Conservation (phyloP, 2,797 vertebrate species). For the Neosilurus mollespiculum region DNA sequence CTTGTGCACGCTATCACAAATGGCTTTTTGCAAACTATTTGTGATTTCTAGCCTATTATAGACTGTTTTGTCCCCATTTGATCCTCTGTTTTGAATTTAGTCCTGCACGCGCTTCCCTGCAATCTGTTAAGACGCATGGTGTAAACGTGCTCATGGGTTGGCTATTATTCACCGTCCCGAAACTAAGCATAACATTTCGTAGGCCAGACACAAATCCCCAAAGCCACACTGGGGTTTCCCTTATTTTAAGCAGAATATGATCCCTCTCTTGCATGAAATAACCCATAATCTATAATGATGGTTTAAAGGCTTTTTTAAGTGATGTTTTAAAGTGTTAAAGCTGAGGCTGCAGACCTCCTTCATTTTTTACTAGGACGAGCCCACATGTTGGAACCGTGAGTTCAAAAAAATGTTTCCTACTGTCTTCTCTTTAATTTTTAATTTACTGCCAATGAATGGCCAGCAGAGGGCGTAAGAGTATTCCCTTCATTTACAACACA, state of each 20-base stretch:
- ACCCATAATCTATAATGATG: slow-evolving; percentile 23
- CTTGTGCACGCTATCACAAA: background rate
- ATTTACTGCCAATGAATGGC: background rate
- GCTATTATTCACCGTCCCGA: slow-evolving; percentile 22
- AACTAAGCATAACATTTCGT: slow-evolving; percentile 23
- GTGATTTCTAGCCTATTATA: background rate
- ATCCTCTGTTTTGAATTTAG: slow-evolving; percentile 10
- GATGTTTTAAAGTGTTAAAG: slow-evolving; percentile 16
- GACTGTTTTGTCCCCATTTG: background rate
- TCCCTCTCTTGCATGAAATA: slow-evolving; percentile 23
- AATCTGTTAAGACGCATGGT: slow-evolving; percentile 10
- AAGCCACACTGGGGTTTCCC: slow-evolving; percentile 29
- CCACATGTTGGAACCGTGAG: background rate
- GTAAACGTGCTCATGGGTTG: slow-evolving; percentile 31
- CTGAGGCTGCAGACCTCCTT: background rate
- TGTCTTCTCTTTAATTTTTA: too few species aligned
- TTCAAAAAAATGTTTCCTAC: background rate
- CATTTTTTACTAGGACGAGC: too few species aligned
- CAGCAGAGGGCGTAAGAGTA: slow-evolving; percentile 72
- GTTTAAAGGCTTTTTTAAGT: slow-evolving; percentile 29
- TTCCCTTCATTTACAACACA: slow-evolving; percentile 39
- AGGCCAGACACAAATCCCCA: slow-evolving; percentile 34
- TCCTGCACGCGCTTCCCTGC: background rate
- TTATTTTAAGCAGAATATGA: slow-evolving; percentile 28
- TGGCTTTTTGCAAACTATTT: background rate